Evolutionary conservation across 1,140 invertebrate species (phyloP).

Genomic region (Eumeta japonica): DNA sequence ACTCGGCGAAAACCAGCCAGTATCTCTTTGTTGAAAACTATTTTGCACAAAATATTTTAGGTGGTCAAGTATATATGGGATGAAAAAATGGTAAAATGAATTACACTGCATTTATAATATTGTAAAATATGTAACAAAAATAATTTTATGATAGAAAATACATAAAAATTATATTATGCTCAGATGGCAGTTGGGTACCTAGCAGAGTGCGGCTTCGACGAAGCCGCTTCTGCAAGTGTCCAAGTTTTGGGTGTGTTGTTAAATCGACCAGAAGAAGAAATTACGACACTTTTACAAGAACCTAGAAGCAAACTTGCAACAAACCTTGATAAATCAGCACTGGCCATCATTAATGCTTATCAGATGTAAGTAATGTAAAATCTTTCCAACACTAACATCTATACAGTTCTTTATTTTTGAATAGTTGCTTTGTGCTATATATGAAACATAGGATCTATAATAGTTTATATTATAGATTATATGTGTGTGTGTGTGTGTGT

Average conservation of each 20-base stretch:
- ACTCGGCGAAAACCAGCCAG: no score
- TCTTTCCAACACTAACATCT: not conserved
- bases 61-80: no score
- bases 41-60: no score
- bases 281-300: constrained; percentile 20
- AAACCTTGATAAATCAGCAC: constrained; percentile 22
- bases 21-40: no score
- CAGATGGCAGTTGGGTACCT: constrained; percentile 36
- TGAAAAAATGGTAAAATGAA: no score
- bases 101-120: no score
- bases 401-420: no score
- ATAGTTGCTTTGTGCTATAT: no score
- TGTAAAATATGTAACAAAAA: no score
- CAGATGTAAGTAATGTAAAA: constrained; percentile 23
- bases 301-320: constrained; percentile 9
- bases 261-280: constrained; percentile 28
- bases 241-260: constrained; percentile 27
- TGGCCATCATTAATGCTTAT: constrained; percentile 28
- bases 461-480: not conserved
- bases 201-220: constrained; percentile 39
- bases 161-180: no score
- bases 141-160: no score
- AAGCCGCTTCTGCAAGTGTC: constrained; percentile 25
- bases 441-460: not conserved
- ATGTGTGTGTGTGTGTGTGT: no score